These are phyloP conservation scores for Scleropages formosus DNA, from an alignment of 2,797 vertebrate species.

Conservation along the genomic window DNA sequence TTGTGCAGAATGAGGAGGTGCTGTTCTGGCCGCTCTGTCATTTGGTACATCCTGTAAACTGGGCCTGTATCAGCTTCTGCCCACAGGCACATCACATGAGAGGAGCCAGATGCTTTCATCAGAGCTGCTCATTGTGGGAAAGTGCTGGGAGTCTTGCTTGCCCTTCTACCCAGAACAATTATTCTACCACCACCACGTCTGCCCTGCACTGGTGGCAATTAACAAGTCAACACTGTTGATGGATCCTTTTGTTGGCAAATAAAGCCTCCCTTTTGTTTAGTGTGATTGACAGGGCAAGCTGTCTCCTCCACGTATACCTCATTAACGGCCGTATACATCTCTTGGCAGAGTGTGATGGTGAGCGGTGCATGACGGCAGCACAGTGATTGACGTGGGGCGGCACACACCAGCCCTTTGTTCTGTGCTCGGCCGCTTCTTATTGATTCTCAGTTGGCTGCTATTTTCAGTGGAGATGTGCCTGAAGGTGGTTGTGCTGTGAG, in stretches of 20 bases:
- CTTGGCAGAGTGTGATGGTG: not conserved
- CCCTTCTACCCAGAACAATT: not conserved
- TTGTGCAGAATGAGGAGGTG: not conserved
- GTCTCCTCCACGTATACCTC: not conserved
- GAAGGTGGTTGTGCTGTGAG: not conserved
- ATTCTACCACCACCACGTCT: not conserved
- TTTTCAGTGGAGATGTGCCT: not conserved
- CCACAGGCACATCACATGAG: not conserved
- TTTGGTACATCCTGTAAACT: conserved; percentile 8
- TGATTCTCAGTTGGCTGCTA: not conserved
- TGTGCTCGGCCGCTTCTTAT: not conserved
- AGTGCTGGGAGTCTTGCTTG: conserved; percentile 1
- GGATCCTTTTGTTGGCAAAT: not conserved
- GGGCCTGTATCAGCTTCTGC: not conserved
- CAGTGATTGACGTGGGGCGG: conserved; percentile 19
- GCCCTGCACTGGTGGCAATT: not conserved
- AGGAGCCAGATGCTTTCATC: conserved; percentile 4
- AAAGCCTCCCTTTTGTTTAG: not conserved
- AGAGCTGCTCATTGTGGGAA: not conserved
- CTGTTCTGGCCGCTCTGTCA: not conserved
- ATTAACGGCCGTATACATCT: conserved; percentile 18
- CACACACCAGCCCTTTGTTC: not conserved
- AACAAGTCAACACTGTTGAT: not conserved
- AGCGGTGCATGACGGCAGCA: not conserved
- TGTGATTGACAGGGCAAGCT: conserved; percentile 23